Base-by-base conservation (phyloP, 2,888 invertebrate genomes). In the Parnassius mnemosyne region DNA sequence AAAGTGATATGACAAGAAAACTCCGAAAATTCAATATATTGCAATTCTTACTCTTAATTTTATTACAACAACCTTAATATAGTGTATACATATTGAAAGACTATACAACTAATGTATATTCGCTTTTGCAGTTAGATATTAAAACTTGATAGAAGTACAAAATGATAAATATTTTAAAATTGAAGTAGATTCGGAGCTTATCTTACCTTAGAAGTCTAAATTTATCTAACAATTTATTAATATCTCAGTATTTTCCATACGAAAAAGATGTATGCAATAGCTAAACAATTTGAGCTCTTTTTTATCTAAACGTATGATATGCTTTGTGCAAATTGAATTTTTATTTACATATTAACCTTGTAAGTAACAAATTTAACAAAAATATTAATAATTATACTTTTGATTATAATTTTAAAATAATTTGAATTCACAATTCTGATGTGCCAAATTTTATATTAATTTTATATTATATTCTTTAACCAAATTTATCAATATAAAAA, bases 291-390 rank as follows among this genome's bases (percentile, higher is more conserved):
- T 66, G 66, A 66, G 66, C 66, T 66, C 53, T 51, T 42, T 46
- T 25, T 58, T 60, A 66, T 42, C 62, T 64, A 64, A 64, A 57
- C 49, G 60, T 57, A 61, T 67, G 67, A 67, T 67, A 67, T 67
- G 66, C 63, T 53, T 53, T 43, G 56, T 59, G 57, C 56, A 53
- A 51, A 58, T 63, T 42, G 5, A 62, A 50, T 58, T 64, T 60
- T 58, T 63, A 63, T 63, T 52, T 66, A 63, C 63, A 63, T 25
- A 61, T 55, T 61, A 61, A 58, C 51, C n/a, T 58, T 53, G 43
- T 56, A 51, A 56, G 55, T 54, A 63, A 65, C 63, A 65, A 63
- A 65, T 63, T 57, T 63, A 65, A 65, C 65, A 55, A 61, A 65
- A 64, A 60, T 44, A 57, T 53, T 57, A 57, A 57, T 53, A 57